phyloP scores from a whole-genome alignment of 35 echinoderm and acorn worm species.

The Patiria miniata region DNA sequence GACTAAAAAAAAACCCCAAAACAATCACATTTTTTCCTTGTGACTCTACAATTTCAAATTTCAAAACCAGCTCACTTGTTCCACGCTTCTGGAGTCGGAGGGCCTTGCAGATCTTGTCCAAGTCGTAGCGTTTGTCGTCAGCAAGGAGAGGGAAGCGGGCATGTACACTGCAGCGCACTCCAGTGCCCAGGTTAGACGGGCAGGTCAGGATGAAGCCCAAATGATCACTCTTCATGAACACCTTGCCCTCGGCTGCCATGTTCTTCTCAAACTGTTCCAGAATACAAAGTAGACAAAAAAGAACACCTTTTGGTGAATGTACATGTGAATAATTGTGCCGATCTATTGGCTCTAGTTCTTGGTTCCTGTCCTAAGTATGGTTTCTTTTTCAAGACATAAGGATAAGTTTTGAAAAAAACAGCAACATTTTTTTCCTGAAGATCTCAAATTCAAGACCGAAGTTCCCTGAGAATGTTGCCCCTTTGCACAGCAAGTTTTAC shows the following conservation, averaged over 20 bases:
- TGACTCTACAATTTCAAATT: too few relatives aligned
- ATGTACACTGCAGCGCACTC: slow-evolving; percentile 91
- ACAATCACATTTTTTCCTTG: too few relatives aligned
- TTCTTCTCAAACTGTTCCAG: slow-evolving; percentile 70
- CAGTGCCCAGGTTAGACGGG: slow-evolving; percentile 95
- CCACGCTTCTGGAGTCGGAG: slow-evolving; percentile 85
- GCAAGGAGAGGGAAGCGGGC: slow-evolving; percentile 71
- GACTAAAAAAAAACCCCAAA: too few relatives aligned
- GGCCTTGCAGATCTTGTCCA: slow-evolving; percentile 67
- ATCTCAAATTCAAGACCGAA: too few relatives aligned
- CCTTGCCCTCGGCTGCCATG: slow-evolving; percentile 71
- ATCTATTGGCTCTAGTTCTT: too few relatives aligned
- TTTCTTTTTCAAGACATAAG: too few relatives aligned
- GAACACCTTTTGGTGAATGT: not conserved
- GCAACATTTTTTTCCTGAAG: too few relatives aligned
- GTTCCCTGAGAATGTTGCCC: too few relatives aligned
- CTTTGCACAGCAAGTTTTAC: too few relatives aligned
- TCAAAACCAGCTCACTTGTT: slow-evolving; percentile 71
- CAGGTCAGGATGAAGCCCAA: slow-evolving; percentile 94
- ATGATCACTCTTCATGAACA: slow-evolving; percentile 95
- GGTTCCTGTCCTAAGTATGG: too few relatives aligned
- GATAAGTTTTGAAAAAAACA: too few relatives aligned
- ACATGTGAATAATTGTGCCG: too few relatives aligned
- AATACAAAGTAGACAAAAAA: not conserved
- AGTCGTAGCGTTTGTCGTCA: slow-evolving; percentile 66